Evolutionary conservation across 2,113 vertebrate species (phyloP).

Genomic region (Pluvianellus socialis): DNA sequence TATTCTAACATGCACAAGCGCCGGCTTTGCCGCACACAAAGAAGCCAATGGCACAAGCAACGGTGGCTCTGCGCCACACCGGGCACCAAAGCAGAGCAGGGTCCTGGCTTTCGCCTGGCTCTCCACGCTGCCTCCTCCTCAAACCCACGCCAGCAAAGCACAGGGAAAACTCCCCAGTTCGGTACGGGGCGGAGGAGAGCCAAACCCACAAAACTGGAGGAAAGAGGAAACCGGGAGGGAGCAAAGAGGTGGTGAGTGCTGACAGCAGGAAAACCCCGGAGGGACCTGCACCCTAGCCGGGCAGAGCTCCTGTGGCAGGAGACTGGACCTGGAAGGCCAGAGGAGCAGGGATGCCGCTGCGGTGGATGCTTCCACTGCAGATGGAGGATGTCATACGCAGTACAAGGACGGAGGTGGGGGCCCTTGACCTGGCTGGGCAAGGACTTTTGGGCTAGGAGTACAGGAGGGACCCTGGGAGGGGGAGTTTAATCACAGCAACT

Average conservation of each 20-base stretch:
- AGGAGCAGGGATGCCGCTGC: not conserved
- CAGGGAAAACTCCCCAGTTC: not conserved
- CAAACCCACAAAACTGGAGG: not conserved
- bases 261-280: not conserved
- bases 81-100: not conserved
- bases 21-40: not conserved
- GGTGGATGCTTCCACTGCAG: too few species aligned
- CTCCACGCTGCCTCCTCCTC: not conserved
- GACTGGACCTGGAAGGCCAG: not conserved
- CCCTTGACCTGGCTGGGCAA: not conserved
- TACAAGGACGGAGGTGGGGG: not conserved
- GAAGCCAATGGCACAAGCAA: not conserved
- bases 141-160: not conserved
- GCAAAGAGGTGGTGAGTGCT: not conserved
- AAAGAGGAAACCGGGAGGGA: not conserved
- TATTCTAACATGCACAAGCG: not conserved
- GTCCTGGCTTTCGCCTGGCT: not conserved
- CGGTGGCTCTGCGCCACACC: not conserved
- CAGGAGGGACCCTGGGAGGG: not conserved
- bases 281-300: too few species aligned
- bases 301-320: not conserved
- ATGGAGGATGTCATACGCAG: fast-evolving
- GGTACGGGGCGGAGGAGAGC: not conserved
- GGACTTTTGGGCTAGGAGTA: not conserved
- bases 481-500: not conserved